Conservation (phyloP, 2,797 vertebrate species). For the Lindbergichthys nudifrons region DNA sequence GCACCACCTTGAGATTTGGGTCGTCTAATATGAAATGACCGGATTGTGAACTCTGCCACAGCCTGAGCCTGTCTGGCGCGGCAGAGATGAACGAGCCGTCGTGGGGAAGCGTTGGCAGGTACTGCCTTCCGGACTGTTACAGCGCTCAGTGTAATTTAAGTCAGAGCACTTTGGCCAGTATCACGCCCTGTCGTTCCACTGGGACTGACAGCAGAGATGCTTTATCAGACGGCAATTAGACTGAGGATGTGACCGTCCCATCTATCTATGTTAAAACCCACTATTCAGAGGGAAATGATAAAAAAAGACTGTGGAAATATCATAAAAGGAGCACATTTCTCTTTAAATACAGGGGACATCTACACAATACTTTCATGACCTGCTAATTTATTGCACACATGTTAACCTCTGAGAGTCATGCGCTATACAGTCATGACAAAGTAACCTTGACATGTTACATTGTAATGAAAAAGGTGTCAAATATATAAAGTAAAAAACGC, state of each 20-base stretch:
- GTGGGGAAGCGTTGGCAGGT: conserved; percentile 57
- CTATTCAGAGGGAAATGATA: neutral
- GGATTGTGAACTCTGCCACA: conserved; percentile 68
- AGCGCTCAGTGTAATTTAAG: conserved; percentile 55
- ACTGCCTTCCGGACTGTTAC: conserved; percentile 33
- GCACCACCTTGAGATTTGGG: conserved; percentile 57
- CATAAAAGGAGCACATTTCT: neutral
- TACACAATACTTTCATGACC: neutral
- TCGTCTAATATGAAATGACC: conserved; percentile 63
- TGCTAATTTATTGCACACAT: conserved; percentile 11
- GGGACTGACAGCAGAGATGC: conserved; percentile 23
- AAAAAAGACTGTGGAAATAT: neutral
- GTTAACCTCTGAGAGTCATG: conserved; percentile 16
- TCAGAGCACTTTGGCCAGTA: conserved; percentile 29
- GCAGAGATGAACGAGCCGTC: conserved; percentile 51
- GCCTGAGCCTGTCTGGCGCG: conserved; percentile 53
- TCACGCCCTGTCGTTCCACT: conserved; percentile 25
- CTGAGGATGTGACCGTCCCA: conserved; percentile 14
- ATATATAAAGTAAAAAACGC: neutral
- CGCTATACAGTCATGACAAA: neutral
- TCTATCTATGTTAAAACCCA: neutral
- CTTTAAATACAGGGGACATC: neutral
- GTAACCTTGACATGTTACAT: neutral
- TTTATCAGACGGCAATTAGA: conserved; percentile 41
- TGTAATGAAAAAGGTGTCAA: neutral